Percentiles rank a stretch among this genome's conserved stretches.
Evolutionary conservation across 2,888 invertebrate genomes (phyloP).

Genomic region (Lapara coniferarum): DNA sequence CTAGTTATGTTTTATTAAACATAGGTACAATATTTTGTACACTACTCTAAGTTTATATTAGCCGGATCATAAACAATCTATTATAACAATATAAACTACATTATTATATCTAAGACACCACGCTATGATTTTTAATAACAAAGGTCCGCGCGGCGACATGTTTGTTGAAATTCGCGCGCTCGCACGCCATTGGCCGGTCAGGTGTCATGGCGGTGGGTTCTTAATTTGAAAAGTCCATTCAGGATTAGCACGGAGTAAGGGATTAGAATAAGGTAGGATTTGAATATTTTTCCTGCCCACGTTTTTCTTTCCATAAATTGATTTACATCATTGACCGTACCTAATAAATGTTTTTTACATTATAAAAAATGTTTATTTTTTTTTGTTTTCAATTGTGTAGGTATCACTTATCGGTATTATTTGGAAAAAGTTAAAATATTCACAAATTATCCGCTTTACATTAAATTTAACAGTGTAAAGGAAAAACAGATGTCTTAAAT

Average conservation of each 20-base stretch:
- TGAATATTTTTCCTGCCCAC: neutral
- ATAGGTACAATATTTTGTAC: conserved; percentile 16
- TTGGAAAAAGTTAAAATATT: too few species aligned
- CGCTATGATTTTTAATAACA: conserved; percentile 43
- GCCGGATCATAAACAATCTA: conserved; percentile 39
- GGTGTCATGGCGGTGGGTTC: conserved; percentile 31
- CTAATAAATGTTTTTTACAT: too few species aligned
- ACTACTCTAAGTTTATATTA: conserved; percentile 40
- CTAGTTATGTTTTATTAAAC: conserved; percentile 1
- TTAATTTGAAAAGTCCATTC: conserved; percentile 23
- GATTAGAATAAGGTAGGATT: conserved; percentile 16
- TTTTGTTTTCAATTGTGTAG: too few species aligned
- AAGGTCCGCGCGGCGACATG: conserved; percentile 35
- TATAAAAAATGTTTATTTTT: too few species aligned
- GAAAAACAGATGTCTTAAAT: neutral
- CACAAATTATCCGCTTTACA: too few species aligned
- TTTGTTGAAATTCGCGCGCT: conserved; percentile 46
- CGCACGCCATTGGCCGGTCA: conserved; percentile 41
- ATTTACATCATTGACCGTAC: too few species aligned
- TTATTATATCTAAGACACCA: conserved; percentile 40
- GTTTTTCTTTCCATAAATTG: neutral
- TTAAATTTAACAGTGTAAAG: too few species aligned
- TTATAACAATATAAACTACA: conserved; percentile 41
- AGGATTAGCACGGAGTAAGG: conserved; percentile 22
- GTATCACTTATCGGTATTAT: too few species aligned